phyloP scores from a whole-genome alignment of 1,140 invertebrate genomes.

The Hormaphis cornu region DNA sequence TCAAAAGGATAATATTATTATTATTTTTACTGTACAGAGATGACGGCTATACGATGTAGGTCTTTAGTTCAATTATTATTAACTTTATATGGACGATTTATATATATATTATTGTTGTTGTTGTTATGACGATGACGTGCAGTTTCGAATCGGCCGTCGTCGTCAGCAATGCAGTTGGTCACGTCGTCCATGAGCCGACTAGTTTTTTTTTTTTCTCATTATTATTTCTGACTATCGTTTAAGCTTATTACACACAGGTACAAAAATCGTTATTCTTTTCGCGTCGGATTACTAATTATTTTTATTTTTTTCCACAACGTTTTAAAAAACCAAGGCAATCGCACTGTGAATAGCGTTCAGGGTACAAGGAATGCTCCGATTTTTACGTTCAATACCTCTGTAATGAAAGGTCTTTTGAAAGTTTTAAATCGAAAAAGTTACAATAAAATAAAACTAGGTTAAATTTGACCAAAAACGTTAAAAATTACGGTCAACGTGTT shows the following conservation, averaged over 20 bases:
- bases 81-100: constrained; percentile 32
- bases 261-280: constrained; percentile 21
- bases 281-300: too few relatives aligned
- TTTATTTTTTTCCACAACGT: too few relatives aligned
- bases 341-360: too few relatives aligned
- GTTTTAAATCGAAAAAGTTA: too few relatives aligned
- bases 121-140: constrained; percentile 28
- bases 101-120: too few relatives aligned
- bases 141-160: constrained; percentile 24
- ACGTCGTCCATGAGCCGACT: constrained; percentile 30
- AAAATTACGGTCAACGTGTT: too few relatives aligned
- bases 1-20: constrained; percentile 21
- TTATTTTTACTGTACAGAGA: constrained; percentile 27
- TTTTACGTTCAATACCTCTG: too few relatives aligned
- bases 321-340: constrained; percentile 29
- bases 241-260: not conserved
- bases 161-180: constrained; percentile 30
- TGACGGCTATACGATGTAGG: constrained; percentile 18
- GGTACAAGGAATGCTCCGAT: too few relatives aligned
- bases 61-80: constrained; percentile 33
- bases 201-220: not conserved
- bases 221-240: not conserved
- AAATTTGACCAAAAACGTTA: too few relatives aligned
- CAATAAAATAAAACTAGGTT: too few relatives aligned
- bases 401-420: too few relatives aligned